Evolutionary conservation across 2,113 vertebrate species (phyloP).

Genomic region (Phaethornis superciliosus): DNA sequence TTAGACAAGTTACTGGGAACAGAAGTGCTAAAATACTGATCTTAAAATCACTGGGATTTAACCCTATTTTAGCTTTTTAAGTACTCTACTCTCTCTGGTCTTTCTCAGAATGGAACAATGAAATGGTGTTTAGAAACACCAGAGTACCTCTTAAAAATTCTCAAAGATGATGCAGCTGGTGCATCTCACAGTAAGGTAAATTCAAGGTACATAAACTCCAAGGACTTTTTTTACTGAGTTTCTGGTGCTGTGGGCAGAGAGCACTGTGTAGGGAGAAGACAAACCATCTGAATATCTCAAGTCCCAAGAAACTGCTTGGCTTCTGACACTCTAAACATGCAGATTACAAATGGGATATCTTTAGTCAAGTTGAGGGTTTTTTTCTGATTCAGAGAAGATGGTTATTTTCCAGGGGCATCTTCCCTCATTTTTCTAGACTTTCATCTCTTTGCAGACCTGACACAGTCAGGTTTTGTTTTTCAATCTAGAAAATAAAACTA

Average conservation of each 20-base stretch:
- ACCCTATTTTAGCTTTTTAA: not conserved
- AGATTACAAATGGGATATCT: not conserved
- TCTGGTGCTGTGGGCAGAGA: not conserved
- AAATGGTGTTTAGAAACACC: not conserved
- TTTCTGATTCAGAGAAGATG: rapidly evolving
- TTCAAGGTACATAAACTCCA: not conserved
- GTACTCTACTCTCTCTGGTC: not conserved
- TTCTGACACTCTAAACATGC: not conserved
- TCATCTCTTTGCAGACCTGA: not conserved
- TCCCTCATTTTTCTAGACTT: not conserved
- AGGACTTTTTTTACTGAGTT: not conserved
- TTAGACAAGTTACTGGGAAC: not conserved
- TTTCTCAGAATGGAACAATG: not conserved
- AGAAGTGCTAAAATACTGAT: not conserved
- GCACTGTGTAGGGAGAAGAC: too few relatives aligned
- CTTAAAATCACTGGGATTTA: not conserved
- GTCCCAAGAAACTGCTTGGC: not conserved
- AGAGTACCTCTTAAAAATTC: not conserved
- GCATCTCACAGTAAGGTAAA: not conserved
- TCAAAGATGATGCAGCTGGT: not conserved
- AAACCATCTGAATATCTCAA: not conserved
- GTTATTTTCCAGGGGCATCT: not conserved
- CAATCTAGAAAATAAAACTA: not conserved
- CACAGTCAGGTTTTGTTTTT: not conserved
- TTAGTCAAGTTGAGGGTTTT: not conserved